Evolutionary conservation across 2,888 invertebrate genomes (phyloP).

Genomic region (Liposcelis brunnea): DNA sequence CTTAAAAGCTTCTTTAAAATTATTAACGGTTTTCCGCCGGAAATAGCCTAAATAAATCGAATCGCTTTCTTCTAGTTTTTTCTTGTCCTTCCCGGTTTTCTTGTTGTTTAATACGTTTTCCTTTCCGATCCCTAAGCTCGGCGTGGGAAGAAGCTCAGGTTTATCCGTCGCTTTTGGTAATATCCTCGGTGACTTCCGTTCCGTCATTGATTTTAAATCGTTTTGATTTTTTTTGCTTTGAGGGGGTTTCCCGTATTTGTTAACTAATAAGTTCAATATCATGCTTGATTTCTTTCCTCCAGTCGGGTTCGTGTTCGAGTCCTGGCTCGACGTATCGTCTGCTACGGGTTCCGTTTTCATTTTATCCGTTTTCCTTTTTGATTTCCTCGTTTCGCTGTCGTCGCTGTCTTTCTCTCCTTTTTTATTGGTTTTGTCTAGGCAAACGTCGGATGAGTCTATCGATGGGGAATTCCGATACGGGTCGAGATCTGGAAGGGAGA

Average conservation of each 20-base stretch:
- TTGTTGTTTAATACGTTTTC: constrained; percentile 17
- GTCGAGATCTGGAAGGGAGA: constrained; percentile 62
- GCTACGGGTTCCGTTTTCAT: constrained; percentile 24
- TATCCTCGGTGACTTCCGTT: constrained; percentile 29
- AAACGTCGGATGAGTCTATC: background rate
- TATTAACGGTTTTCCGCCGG: constrained; percentile 48
- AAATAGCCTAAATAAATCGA: constrained; percentile 44
- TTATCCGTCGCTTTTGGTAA: constrained; percentile 21
- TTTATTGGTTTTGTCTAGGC: constrained; percentile 19
- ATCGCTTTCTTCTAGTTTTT: constrained; percentile 26
- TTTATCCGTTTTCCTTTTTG: background rate
- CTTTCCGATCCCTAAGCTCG: constrained; percentile 38
- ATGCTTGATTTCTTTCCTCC: too few species aligned
- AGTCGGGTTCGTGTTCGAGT: too few species aligned
- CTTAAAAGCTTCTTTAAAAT: constrained; percentile 46
- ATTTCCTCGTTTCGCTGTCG: background rate
- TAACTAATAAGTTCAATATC: background rate
- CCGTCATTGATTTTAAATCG: constrained; percentile 24
- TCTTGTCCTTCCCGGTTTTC: constrained; percentile 21
- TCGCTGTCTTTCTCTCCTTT: constrained; percentile 11
- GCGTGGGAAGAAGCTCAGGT: constrained; percentile 43
- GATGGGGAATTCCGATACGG: constrained; percentile 27
- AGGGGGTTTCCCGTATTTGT: background rate
- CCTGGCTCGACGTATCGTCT: too few species aligned
- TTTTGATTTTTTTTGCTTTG: constrained; percentile 4